Evolutionary conservation across 2,888 invertebrate genomes (phyloP), one percentile per base, ranked within the genome.

Genomic region (Lepidochrysops patricia): DNA sequence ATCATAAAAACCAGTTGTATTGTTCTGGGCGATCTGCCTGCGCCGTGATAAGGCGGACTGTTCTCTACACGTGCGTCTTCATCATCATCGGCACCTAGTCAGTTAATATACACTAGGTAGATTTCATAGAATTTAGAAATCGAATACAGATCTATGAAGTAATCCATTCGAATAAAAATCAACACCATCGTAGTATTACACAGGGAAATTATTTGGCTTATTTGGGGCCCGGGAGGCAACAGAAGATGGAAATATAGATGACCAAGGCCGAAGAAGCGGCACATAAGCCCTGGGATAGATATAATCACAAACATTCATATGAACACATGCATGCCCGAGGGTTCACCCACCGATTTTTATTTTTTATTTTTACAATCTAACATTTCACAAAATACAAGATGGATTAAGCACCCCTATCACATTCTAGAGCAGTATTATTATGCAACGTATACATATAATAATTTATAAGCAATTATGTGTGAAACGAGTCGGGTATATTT

Each of bases 1-100:
- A 80, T 73, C 76, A 79, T 77, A 80, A 82, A 43, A 84, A 82
- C 82, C 79, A 74, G 82, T 82, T 81, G 84, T 79, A 87, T 87
- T 87, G 86, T 88, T 87, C 84, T 79, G 72, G 75, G 73, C 74
- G 78, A 77, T 73, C 78, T 79, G 70, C 72, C 66, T 66, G 61
- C 63, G 67, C 68, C 70, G 72, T 79, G 84, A 86, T 86, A 84
- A 84, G 81, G 69, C 68, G 76, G 76, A 80, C 79, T 71, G 76
- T 80, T 76, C 61, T 60, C 57, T 63, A 63, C 64, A 65, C 65
- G 67, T 66, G 67, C 59, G 52, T 64, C 58, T 62, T 23, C 34
- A 43, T 43, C 43, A 43, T 19, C 43, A 19, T 43, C 43, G 19
- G 43, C 9, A 15, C 43, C 7, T 19, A 12, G 19, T 15, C 2